Base-by-base conservation (phyloP, 2,113 vertebrate genomes). In the Pygathrix nemaeus region DNA sequence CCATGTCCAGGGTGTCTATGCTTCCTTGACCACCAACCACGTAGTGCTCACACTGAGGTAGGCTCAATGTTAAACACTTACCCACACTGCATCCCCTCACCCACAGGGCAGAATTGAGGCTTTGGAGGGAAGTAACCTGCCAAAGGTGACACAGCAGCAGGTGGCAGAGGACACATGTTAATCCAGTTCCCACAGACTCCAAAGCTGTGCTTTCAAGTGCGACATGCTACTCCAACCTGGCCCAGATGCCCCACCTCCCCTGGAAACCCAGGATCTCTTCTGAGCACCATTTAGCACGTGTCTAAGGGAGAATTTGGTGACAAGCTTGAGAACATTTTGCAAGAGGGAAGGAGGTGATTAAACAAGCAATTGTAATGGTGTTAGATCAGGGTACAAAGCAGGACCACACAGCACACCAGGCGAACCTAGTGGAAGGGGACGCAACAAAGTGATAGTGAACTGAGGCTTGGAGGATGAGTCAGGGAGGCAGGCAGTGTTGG, bases 151-250 rank as follows among this genome's bases (percentile, higher is more conserved):
- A 8, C 2, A 59, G 38, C 43, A 93, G 23, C 68, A 30, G 45
- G 45, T 38, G 12, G 7, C 25, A 68, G 86, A 89, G 14, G 27
- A 35, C 10, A 52, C 30, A 10, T 5, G 13, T 21, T 66, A 91
- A 32, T 82, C 30, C 25, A 68, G 7, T 50, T 94, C 86, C 52
- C 18, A 0, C 16, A 27, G 43, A 21, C 52, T 43, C 66, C 72
- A 88, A 52, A 76, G 30, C 14, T 43, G n/a, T 35, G 17, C 30
- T 57, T 87, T 82, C 57, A 82, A 70, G 68, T 10, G 21, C 5
- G 3, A 11, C 0, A 0, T 35, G 61, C 32, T 25, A 3, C 80
- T 52, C 25, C 27, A 14, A 64, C n/a, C 64, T 0, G 0, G 25
- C 40, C 21, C 35, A 48, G 57, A 14, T 35, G 27, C 6, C 13